Base-by-base conservation (phyloP, 2,113 vertebrate genomes). In the Nothocercus julius region DNA sequence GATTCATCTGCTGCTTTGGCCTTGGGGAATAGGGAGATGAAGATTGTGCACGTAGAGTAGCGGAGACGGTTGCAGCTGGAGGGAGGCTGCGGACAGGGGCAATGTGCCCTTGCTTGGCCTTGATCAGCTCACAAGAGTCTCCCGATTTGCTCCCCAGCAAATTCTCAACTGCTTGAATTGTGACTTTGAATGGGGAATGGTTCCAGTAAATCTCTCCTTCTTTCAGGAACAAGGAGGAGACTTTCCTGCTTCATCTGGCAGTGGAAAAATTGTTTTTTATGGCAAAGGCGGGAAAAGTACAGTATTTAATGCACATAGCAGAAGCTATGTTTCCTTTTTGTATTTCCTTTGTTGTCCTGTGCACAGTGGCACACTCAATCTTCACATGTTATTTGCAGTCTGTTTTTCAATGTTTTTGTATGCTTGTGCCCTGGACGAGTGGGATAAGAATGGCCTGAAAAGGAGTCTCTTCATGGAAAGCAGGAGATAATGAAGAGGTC, bases 371-470 rank as follows among this genome's bases (percentile, higher is more conserved):
- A 38, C 40, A 21, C 20, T 58, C 30, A 66, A 11, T 58, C 91
- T 88, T 82, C 22, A 2, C 36, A 44, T 66, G 38, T 79, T 76
- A 36, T 34, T 91, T 87, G 81, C 68, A 54, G 8, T 44, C 28
- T 49, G 4, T 7, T 66, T 90, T 92, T 81, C 73, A 74, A 34
- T 21, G 11, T n/a, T 93, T 85, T 63, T 68, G 16, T 47, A 53
- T 47, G 21, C 22, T 21, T 0, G 0, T 40, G 5, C 72, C 22
- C 2, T 2, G 22, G 47, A 38, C 8, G 32, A 70, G 11, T 0
- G 8, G 11, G 7, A 4, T 77, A 15, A 47, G 61, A 92, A 82
- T 11, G 28, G 11, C 53, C n/a, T 40, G 74, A 56, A 45, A 66
- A 18, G 40, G 61, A 77, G 19, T 2, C 76, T 36, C 17, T 75